Percentiles rank a stretch among this genome's conserved stretches.
Evolutionary conservation across 2,888 invertebrate genomes (phyloP).

Genomic region (Augochlorella aurata): DNA sequence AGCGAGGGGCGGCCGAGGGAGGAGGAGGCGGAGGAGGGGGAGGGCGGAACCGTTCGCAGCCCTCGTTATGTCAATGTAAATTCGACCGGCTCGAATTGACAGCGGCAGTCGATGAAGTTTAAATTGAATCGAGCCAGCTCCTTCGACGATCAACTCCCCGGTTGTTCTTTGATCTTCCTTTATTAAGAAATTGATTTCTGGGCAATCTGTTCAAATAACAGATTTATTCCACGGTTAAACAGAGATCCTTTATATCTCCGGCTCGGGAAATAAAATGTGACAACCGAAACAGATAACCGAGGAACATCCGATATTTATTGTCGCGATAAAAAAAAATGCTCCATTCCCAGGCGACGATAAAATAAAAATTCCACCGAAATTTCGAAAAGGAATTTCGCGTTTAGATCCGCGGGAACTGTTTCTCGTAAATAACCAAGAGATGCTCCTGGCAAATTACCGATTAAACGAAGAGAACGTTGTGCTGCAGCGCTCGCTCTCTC

Average conservation of each 20-base stretch:
- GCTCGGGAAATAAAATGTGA: not conserved
- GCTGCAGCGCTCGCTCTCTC: too few relatives aligned
- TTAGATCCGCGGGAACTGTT: not conserved
- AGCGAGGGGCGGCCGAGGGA: not conserved
- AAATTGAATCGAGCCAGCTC: conserved; percentile 33
- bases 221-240: conserved; percentile 6
- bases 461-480: not conserved
- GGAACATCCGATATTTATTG: not conserved
- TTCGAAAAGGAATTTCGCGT: not conserved
- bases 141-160: conserved; percentile 7
- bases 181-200: conserved; percentile 8
- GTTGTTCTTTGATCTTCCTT: conserved; percentile 10
- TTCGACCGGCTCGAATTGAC: conserved; percentile 34
- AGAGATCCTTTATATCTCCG: not conserved
- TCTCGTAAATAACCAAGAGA: not conserved
- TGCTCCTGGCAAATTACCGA: not conserved
- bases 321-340: not conserved
- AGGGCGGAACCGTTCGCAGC: conserved; percentile 31
- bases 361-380: not conserved
- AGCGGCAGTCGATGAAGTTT: conserved; percentile 16
- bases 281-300: not conserved
- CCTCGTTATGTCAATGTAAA: conserved; percentile 55
- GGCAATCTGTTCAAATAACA: conserved; percentile 6
- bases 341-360: not conserved
- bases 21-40: conserved; percentile 11